phyloP scores from a whole-genome alignment of 2,888 invertebrate species.

The Drosophila falleni region DNA sequence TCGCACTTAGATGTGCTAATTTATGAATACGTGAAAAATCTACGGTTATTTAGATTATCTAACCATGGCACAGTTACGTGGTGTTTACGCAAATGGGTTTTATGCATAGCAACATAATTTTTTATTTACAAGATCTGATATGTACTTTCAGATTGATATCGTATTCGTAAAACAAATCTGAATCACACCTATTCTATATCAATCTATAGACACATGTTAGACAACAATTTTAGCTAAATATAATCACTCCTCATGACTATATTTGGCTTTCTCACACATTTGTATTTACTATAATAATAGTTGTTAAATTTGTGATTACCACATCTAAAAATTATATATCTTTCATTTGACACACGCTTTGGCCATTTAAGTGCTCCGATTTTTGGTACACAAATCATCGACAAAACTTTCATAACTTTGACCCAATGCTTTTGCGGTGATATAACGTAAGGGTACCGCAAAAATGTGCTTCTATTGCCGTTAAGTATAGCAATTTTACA shows the following conservation, averaged over 20 bases:
- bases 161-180: too few relatives aligned
- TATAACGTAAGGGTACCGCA: constrained; percentile 31
- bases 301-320: constrained; percentile 4
- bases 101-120: background rate
- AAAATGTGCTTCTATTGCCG: constrained; percentile 30
- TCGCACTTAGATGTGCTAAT: constrained; percentile 58
- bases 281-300: constrained; percentile 6
- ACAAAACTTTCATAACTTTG: constrained; percentile 42
- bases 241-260: background rate
- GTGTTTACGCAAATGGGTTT: constrained; percentile 10
- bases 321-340: constrained; percentile 9
- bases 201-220: too few relatives aligned
- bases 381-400: constrained; percentile 38
- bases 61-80: constrained; percentile 45
- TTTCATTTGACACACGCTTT: constrained; percentile 18
- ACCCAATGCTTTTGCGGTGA: constrained; percentile 7
- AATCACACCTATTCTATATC: too few relatives aligned
- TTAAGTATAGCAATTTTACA: constrained; percentile 42
- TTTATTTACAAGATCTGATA: background rate
- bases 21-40: constrained; percentile 55
- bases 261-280: background rate
- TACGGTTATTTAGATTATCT: constrained; percentile 44
- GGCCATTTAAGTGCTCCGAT: constrained; percentile 26
- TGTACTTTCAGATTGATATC: constrained; percentile 15
- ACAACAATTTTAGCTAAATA: too few relatives aligned